Conservation (phyloP, 2,888 invertebrate species). For the Malthinus seriepunctatus region DNA sequence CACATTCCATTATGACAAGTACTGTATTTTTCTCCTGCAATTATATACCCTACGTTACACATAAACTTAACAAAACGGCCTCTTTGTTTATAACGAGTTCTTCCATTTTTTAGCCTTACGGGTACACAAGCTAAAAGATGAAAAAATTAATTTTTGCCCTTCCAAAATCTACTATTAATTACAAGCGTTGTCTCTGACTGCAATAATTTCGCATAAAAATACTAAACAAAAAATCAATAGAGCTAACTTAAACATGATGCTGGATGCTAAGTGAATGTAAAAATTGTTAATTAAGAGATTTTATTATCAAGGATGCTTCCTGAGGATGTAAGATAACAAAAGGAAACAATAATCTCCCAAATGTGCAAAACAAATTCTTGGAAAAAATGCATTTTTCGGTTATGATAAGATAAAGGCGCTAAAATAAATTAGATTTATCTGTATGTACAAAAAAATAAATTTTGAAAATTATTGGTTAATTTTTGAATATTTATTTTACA, state of each 20-base stretch:
- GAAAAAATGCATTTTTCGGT: not conserved
- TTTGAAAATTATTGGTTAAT: no score
- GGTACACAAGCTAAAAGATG: slow-evolving; percentile 35
- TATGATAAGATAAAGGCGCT: not conserved
- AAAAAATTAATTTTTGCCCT: not conserved
- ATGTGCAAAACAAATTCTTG: slow-evolving; percentile 13
- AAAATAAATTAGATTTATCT: no score
- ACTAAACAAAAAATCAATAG: not conserved
- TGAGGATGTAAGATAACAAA: slow-evolving; percentile 28
- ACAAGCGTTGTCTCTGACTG: not conserved
- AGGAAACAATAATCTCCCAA: slow-evolving; percentile 25
- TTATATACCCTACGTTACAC: slow-evolving; percentile 63
- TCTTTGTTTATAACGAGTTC: slow-evolving; percentile 50
- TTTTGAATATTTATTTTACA: no score
- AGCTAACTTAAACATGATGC: not conserved
- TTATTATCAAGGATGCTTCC: slow-evolving; percentile 20
- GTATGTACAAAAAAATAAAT: no score
- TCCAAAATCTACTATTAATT: not conserved
- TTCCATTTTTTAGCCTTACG: slow-evolving; percentile 43
- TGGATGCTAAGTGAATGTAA: not conserved
- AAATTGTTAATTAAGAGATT: not conserved
- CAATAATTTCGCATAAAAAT: not conserved
- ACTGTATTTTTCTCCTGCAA: slow-evolving; percentile 71
- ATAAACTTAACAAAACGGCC: slow-evolving; percentile 62
- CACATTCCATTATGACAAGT: slow-evolving; percentile 73